These are phyloP conservation scores for Pteronura brasiliensis DNA, from an alignment of 2,113 vertebrate genomes.

Conservation along the genomic window DNA sequence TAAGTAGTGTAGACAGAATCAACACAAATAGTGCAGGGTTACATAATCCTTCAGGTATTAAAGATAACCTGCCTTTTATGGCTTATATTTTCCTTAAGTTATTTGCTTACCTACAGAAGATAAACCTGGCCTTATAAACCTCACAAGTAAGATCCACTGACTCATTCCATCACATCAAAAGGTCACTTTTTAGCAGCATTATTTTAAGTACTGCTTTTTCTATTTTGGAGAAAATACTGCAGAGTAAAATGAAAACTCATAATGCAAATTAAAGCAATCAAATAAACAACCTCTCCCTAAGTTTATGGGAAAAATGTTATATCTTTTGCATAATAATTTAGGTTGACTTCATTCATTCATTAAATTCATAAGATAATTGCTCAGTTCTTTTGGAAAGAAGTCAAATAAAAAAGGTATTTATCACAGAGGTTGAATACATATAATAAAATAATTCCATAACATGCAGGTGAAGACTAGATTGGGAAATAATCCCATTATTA, in stretches of 20 bases:
- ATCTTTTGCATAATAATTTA: not conserved
- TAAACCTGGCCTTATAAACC: not conserved
- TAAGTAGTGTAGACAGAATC: not conserved
- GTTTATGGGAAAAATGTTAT: slow-evolving; percentile 3
- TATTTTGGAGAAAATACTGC: not conserved
- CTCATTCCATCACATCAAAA: not conserved
- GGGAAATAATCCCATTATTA: not conserved
- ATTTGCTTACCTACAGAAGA: not conserved
- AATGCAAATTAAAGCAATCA: slow-evolving; percentile 7
- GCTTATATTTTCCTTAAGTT: not conserved
- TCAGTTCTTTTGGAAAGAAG: not conserved
- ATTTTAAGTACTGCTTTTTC: not conserved
- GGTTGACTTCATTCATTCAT: not conserved
- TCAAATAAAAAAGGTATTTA: not conserved
- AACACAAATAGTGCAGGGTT: not conserved
- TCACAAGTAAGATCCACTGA: not conserved
- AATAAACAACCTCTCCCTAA: not conserved
- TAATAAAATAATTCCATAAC: slow-evolving; percentile 9
- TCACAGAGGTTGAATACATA: not conserved
- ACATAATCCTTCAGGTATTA: not conserved
- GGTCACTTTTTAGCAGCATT: not conserved
- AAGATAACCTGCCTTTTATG: not conserved
- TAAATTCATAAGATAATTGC: slow-evolving; percentile 8
- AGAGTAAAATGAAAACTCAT: slow-evolving; percentile 11
- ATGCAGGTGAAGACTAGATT: not conserved